These are phyloP conservation scores for Dipodomys ordii DNA, from an alignment of 2,113 vertebrate species.

Conservation along the genomic window DNA sequence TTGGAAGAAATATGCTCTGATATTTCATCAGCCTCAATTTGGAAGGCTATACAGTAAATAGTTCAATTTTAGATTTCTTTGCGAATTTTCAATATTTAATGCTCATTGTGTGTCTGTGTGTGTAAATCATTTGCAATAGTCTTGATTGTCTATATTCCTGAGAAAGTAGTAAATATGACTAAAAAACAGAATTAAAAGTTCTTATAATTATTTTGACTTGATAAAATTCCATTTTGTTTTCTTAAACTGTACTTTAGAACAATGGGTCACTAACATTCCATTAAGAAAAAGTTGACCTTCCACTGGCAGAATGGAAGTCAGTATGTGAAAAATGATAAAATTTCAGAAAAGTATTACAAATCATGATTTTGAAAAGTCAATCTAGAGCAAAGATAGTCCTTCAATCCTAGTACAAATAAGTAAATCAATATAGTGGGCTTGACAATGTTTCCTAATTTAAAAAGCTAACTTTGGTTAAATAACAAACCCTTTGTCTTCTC, in stretches of 20 bases:
- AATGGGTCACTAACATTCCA: background rate
- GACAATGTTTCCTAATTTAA: background rate
- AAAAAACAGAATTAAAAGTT: background rate
- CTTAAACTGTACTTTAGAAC: background rate
- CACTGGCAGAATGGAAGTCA: background rate
- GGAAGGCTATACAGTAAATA: background rate
- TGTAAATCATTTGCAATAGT: too few species aligned
- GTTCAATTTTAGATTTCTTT: background rate
- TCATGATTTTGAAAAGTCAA: background rate
- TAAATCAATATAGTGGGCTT: background rate
- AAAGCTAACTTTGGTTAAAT: background rate
- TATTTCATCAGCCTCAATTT: background rate
- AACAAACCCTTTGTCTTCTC: background rate
- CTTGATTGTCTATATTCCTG: background rate
- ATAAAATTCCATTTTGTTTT: background rate
- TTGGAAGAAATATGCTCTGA: slow-evolving; percentile 16
- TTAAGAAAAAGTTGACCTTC: background rate
- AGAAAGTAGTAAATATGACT: background rate
- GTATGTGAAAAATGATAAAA: background rate
- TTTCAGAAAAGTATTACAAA: background rate
- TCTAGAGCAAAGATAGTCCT: background rate
- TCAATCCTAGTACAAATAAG: background rate
- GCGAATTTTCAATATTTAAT: background rate
- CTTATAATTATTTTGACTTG: background rate
- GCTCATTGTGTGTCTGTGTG: background rate